These are phyloP conservation scores for Calyptomena viridis DNA, from an alignment of 2,113 vertebrate species.

Conservation along the genomic window DNA sequence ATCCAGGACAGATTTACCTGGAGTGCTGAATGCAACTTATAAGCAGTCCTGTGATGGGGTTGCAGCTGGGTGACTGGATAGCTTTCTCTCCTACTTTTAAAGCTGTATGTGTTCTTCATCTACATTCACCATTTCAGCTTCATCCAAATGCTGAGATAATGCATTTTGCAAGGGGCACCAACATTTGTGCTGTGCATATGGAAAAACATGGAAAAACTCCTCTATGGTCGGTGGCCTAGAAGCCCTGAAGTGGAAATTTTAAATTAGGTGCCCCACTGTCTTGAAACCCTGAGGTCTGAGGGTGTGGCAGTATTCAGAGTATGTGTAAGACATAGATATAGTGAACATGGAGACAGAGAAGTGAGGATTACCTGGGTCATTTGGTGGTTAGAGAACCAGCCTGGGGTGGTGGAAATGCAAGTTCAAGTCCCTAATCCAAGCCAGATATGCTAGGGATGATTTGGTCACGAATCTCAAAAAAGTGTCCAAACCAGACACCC, in stretches of 20 bases:
- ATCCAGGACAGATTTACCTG: constrained; percentile 17
- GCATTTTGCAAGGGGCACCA: not conserved
- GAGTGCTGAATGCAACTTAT: not conserved
- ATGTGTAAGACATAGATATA: not conserved
- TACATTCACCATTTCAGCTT: not conserved
- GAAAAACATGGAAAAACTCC: not conserved
- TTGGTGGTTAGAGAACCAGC: not conserved
- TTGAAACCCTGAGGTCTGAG: not conserved
- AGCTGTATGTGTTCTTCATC: not conserved
- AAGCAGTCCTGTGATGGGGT: not conserved
- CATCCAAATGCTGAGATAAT: not conserved
- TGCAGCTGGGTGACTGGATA: not conserved
- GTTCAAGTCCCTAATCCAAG: not conserved
- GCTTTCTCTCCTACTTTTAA: not conserved
- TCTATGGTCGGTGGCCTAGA: not conserved
- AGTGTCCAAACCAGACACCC: not conserved
- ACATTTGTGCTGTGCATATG: not conserved
- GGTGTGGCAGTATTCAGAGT: not conserved
- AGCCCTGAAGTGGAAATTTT: not conserved
- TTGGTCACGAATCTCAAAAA: not conserved
- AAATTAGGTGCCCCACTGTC: not conserved
- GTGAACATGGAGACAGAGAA: not conserved
- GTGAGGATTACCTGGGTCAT: not conserved
- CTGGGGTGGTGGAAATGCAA: not conserved
- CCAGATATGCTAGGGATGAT: not conserved